Conservation (phyloP, 2,797 vertebrate genomes). For the Channallabes apus region DNA sequence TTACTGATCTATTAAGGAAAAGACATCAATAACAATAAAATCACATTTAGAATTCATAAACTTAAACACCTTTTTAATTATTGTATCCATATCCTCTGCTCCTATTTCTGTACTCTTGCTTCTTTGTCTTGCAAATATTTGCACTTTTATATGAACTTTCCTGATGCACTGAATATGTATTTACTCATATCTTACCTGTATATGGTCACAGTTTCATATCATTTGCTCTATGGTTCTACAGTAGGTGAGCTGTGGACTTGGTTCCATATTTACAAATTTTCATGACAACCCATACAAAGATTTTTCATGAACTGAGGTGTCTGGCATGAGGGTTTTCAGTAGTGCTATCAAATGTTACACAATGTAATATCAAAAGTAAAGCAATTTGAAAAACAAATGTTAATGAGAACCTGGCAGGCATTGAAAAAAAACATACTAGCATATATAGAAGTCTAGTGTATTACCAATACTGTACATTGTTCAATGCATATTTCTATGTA, state of each 20-base stretch:
- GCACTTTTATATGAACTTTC: neutral
- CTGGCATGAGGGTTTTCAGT: neutral
- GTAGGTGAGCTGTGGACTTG: neutral
- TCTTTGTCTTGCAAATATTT: neutral
- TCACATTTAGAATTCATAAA: neutral
- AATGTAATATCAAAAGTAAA: neutral
- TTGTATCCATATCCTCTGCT: neutral
- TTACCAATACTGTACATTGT: neutral
- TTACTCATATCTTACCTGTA: neutral
- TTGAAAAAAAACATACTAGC: neutral
- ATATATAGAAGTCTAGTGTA: neutral
- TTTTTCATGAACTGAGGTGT: neutral
- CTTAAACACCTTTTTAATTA: neutral
- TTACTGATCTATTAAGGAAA: conserved; percentile 83
- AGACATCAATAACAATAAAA: conserved; percentile 16
- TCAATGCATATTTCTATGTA: too few relatives aligned
- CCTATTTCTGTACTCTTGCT: neutral
- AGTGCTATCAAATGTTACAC: neutral
- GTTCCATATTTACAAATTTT: neutral
- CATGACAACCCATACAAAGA: neutral
- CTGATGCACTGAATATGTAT: neutral
- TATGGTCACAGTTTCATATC: neutral
- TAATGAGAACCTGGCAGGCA: neutral
- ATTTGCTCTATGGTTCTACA: neutral
- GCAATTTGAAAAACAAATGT: neutral